Conservation (phyloP, 2,888 invertebrate genomes). For the Eremobia ochroleuca region DNA sequence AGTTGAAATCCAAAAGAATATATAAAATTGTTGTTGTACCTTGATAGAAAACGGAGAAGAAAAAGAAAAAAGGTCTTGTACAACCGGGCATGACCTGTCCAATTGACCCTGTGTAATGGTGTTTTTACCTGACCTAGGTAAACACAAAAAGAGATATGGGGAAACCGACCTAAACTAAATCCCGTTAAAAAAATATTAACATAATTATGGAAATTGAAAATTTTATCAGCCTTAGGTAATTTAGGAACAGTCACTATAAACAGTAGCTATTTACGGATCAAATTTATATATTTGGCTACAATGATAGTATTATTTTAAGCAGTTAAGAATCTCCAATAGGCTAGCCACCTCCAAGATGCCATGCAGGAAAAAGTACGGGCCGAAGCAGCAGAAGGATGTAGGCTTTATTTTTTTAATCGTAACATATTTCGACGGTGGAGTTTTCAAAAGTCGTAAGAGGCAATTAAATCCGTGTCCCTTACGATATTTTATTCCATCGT, state of each 20-base stretch:
- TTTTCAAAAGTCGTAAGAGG: background rate
- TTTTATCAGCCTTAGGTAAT: no score
- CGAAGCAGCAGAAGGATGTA: no score
- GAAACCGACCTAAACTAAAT: no score
- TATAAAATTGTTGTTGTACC: background rate
- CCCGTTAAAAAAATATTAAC: no score
- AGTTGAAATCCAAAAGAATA: background rate
- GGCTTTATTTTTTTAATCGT: background rate
- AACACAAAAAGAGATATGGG: background rate
- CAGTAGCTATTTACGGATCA: no score
- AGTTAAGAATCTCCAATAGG: background rate
- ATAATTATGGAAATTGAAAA: no score
- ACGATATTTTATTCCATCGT: background rate
- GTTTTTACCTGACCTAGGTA: background rate
- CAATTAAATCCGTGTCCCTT: background rate
- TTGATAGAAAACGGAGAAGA: background rate
- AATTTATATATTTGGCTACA: background rate
- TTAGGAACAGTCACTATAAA: no score
- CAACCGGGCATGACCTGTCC: background rate
- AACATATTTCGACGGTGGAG: background rate
- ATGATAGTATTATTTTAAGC: background rate
- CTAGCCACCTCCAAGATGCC: background rate
- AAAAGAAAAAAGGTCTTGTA: no score
- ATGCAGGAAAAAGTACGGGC: no score
- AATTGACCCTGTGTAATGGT: background rate